Conservation (phyloP, 2,797 vertebrate species). For the Pangasius larnaudii region DNA sequence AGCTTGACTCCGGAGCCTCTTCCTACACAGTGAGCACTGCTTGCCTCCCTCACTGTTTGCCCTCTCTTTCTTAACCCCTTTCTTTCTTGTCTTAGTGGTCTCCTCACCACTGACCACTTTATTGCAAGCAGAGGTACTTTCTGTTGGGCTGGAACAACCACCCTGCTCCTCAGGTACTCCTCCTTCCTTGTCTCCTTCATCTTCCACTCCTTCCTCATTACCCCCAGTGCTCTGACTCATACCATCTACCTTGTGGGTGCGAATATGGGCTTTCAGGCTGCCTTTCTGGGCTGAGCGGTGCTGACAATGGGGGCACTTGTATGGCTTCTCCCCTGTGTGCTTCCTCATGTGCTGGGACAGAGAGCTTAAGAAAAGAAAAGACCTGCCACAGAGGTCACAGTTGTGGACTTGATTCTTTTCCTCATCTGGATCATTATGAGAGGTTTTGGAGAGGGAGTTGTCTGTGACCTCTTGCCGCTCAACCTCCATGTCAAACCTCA, state of each 20-base stretch:
- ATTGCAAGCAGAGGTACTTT: slow-evolving; percentile 81
- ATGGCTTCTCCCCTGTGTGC: slow-evolving; percentile 95
- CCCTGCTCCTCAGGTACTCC: slow-evolving; percentile 76
- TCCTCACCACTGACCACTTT: slow-evolving; percentile 80
- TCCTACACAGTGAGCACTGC: slow-evolving; percentile 81
- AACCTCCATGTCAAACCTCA: slow-evolving; percentile 75
- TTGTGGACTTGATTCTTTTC: slow-evolving; percentile 83
- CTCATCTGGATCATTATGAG: slow-evolving; percentile 70
- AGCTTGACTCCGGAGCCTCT: slow-evolving; percentile 75
- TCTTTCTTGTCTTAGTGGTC: slow-evolving; percentile 81
- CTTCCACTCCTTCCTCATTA: slow-evolving; percentile 68
- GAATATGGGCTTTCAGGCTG: slow-evolving; percentile 93
- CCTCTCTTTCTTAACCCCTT: slow-evolving; percentile 80
- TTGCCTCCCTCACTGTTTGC: slow-evolving; percentile 49
- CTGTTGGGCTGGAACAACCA: slow-evolving; percentile 77
- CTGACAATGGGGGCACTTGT: slow-evolving; percentile 96
- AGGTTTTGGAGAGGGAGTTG: slow-evolving; percentile 58
- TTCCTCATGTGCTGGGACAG: slow-evolving; percentile 98
- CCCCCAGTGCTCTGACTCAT: slow-evolving; percentile 78
- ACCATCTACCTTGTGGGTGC: slow-evolving; percentile 91
- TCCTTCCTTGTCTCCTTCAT: slow-evolving; percentile 71
- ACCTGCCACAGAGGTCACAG: slow-evolving; percentile 92
- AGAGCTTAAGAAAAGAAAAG: slow-evolving; percentile 95
- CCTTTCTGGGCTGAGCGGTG: slow-evolving; percentile 96
- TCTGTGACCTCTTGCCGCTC: slow-evolving; percentile 76